Base-by-base conservation (phyloP, 1,140 invertebrate species). In the Orchesella cincta region DNA sequence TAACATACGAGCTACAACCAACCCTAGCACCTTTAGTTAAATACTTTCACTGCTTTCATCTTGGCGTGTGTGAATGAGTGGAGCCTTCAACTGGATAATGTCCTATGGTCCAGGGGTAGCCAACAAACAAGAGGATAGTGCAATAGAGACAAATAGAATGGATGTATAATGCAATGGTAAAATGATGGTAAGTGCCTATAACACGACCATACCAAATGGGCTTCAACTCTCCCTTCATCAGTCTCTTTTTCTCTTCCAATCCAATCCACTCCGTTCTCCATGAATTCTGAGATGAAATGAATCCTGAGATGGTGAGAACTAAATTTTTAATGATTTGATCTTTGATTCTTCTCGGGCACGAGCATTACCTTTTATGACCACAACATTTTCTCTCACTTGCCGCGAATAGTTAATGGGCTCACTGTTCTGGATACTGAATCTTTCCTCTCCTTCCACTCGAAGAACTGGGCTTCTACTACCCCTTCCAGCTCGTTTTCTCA, bases 281-380 rank as follows among this genome's bases (percentile, higher is more conserved):
- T 73, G n/a, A 39, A 46, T 36, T 39, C 36, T 16, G 16, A 70
- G 57, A 57, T 26, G 72, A 77, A 77, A 77, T 77, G 76, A 77
- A 77, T 77, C n/a, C 70, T 1, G 26, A 72, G 18, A 77, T 29
- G 62, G 31, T 31, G 62, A 14, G 71, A 70, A 74, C 5, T 78
- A 71, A 78, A 79, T 79, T 76, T 79, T 79, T 79, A 79, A 79
- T 76, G 29, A 79, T 73, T 57, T 77, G 75, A 79, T 77, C 76
- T 79, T 35, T 36, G 57, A 77, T 79, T 77, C 72, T 72, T 79
- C 62, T 77, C 51, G 26, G 34, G 73, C 64, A 57, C 54, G 72
- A 76, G 70, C 78, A 79, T 79, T 77, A 79, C 78, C 57, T 79
- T 79, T 79, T 79, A 79, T 79, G 78, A 77, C 78, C 78, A 62